Evolutionary conservation across 2,797 vertebrate species (phyloP).

Genomic region (Morelia viridis): DNA sequence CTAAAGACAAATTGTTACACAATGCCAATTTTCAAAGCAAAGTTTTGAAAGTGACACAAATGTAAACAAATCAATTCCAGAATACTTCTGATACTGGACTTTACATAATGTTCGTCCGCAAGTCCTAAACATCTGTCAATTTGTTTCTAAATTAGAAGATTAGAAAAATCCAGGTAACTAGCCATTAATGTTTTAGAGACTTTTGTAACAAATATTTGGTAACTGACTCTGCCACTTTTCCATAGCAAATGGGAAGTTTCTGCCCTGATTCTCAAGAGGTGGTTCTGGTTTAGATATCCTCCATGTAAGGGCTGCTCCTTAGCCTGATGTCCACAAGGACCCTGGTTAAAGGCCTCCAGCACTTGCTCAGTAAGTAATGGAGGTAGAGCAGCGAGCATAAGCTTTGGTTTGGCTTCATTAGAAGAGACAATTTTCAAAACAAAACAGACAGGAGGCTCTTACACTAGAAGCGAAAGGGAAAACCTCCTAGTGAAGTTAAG

Average conservation of each 20-base stretch:
- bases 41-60: background rate
- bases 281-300: background rate
- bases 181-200: background rate
- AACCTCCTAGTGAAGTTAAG: background rate
- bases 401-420: background rate
- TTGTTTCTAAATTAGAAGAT: background rate
- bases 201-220: background rate
- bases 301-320: background rate
- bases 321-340: background rate
- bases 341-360: background rate
- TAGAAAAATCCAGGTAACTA: background rate
- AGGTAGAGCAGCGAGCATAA: background rate
- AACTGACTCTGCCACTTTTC: background rate
- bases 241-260: background rate
- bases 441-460: background rate
- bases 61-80: background rate
- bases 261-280: background rate
- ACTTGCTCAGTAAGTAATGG: background rate
- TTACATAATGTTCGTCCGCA: background rate
- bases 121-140: background rate
- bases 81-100: background rate
- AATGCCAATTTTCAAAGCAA: background rate
- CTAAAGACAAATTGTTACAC: background rate
- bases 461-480: background rate
- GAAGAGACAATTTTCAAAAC: background rate